phyloP scores from a whole-genome alignment of 1,140 invertebrate genomes.

The Cydia strobilella region DNA sequence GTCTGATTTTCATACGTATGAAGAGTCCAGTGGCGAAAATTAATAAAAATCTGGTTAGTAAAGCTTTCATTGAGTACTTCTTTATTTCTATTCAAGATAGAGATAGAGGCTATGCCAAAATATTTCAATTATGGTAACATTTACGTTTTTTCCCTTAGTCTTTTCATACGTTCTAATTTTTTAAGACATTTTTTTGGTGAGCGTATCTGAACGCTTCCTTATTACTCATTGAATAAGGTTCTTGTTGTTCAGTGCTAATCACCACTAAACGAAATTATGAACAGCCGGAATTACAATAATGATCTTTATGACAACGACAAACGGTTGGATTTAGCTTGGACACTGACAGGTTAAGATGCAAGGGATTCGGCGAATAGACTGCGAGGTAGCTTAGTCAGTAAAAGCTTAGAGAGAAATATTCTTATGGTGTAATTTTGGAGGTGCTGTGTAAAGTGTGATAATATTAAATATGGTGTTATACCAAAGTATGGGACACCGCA shows the following conservation, averaged over 20 bases:
- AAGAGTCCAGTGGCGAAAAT: no score
- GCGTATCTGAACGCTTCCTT: not conserved
- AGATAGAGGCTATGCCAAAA: no score
- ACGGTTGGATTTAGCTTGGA: not conserved
- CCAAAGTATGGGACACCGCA: conserved; percentile 41
- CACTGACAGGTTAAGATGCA: conserved; percentile 9
- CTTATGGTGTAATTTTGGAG: conserved; percentile 37
- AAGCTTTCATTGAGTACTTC: not conserved
- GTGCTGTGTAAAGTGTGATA: conserved; percentile 52
- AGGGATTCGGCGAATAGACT: conserved; percentile 22
- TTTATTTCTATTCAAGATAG: no score
- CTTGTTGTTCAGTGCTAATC: not conserved
- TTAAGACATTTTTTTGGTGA: not conserved
- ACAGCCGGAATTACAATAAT: not conserved
- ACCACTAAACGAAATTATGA: not conserved
- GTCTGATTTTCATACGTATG: not conserved
- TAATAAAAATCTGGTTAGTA: not conserved
- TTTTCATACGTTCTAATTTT: no score
- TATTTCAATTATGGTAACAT: no score
- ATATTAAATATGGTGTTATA: conserved; percentile 45
- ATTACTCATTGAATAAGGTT: not conserved
- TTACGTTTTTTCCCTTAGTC: no score
- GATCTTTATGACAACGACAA: not conserved
- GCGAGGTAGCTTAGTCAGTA: conserved; percentile 33
- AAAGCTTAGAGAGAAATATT: conserved; percentile 40